Evolutionary conservation across 1,140 invertebrate species (phyloP).

Genomic region (Sinella curviseta): DNA sequence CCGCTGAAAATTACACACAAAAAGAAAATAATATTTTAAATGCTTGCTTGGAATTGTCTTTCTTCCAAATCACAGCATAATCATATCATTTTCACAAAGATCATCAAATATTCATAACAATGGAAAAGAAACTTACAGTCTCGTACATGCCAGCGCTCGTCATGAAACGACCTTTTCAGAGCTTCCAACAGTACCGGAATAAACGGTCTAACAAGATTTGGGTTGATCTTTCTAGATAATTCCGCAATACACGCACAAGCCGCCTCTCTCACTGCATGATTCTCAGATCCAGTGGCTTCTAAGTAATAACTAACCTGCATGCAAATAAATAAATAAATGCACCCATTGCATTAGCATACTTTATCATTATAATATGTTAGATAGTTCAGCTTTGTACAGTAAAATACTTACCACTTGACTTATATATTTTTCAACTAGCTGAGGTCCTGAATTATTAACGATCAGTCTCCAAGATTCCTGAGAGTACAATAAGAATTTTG

Average conservation of each 20-base stretch:
- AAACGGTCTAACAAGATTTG: conserved; percentile 54
- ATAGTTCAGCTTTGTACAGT: background rate
- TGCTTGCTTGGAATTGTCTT: background rate
- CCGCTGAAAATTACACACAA: conserved; percentile 57
- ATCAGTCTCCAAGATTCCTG: conserved; percentile 63
- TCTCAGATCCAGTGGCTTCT: conserved; percentile 59
- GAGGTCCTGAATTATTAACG: conserved; percentile 57
- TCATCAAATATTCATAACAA: conserved; percentile 19
- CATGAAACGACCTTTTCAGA: conserved; percentile 59
- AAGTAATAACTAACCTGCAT: conserved; percentile 60
- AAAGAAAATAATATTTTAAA: conserved; percentile 33
- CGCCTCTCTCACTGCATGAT: conserved; percentile 64
- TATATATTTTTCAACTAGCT: conserved; percentile 61
- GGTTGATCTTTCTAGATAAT: conserved; percentile 59
- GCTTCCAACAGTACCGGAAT: conserved; percentile 57
- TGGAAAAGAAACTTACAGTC: conserved; percentile 56
- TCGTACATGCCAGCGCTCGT: conserved; percentile 64
- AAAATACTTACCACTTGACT: conserved; percentile 53
- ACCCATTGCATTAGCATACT: no score
- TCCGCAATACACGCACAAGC: conserved; percentile 64
- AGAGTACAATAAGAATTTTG: conserved; percentile 61
- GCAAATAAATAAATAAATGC: conserved; percentile 26
- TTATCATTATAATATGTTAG: conserved; percentile 10
- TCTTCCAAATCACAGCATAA: background rate
- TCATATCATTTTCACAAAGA: no score